Base-by-base conservation (phyloP, 2,888 invertebrate genomes). In the Neuroscelio doddi region DNA sequence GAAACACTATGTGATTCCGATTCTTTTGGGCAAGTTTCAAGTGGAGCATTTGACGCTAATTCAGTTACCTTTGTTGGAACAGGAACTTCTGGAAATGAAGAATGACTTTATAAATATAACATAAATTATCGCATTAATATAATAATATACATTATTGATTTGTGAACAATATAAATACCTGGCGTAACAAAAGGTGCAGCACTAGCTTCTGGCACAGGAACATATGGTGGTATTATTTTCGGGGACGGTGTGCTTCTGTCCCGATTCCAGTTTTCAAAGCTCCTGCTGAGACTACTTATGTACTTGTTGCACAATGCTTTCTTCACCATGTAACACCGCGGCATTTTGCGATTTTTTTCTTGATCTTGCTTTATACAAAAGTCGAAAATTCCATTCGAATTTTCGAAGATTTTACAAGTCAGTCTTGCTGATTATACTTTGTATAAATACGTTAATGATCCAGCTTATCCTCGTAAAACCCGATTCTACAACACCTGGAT, bases 281-380 rank as follows among this genome's bases (percentile, higher is more conserved):
- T 80, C 68, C 80, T 78, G 67, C 80, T 76, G 56, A 82, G 79
- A 70, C 81, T 82, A 70, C 68, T 80, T 70, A 82, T 80, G 68
- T 85, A 85, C 82, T 85, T 85, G 83, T 84, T 85, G 86, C 86
- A 88, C 80, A 88, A 85, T 57, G 83, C 81, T 83, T 91, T 91
- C 87, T 91, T 91, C 78, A 91, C 90, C 90, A 91, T 91, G 81
- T 91, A 91, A 82, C 91, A 92, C 80, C 91, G 90, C 85, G 91
- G 91, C 92, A 91, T 91, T 78, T 85, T 88, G 86, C 9, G 10
- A 15, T 12, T 27, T 41, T 38, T 39, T 14, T 32, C 27, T n/a
- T n/a, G n/a, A n/a, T n/a, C n/a, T n/a, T n/a, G n/a, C n/a, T n/a
- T n/a, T n/a, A n/a, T n/a, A n/a, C n/a, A n/a, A n/a, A n/a, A n/a